Base-by-base conservation (phyloP, 2,888 invertebrate species). In the Chamaedrilus cognettii region DNA sequence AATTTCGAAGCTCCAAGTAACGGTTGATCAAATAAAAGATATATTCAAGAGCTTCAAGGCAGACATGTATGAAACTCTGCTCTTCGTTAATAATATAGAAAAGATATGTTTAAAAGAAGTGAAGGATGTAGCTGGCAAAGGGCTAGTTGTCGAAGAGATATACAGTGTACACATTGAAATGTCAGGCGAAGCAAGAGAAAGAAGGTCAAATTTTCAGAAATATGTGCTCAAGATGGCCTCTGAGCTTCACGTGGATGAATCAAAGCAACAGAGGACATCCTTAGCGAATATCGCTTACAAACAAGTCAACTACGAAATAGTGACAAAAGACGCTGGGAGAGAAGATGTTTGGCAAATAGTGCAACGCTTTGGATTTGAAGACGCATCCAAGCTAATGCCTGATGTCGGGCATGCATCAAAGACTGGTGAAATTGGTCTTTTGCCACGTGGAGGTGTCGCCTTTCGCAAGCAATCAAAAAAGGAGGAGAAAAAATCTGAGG, bases 21-120 rank as follows among this genome's bases (percentile, higher is more conserved):
- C 69, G 3, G n/a, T 58, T 7, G 66, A 70, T 0, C 42, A 61
- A 1, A 51, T 79, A 1, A 61, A 70, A 28, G 32, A 60, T 34
- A 56, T 81, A 3, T 62, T 81, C 11, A 23, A 60, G 4, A 68
- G 68, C 7, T 77, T 80, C 51, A 68, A 69, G 52, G 34, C 66
- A 15, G 77, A 80, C 52, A 71, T 77, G 65, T 65, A 70, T 49
- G 75, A 77, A 19, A 71, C 72, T 32, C 60, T 81, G 26, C 65
- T 81, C 23, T 81, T 81, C 73, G 68, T 79, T 1, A 79, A 79
- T 60, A 76, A 75, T 60, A 71, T 81, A 1, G 68, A 69, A 55
- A 65, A 69, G 15, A 75, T 81, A 19, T 74, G 68, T 30, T 35
- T 74, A 11, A 64, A 58, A 32, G 71, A 74, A 23, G 58, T 74